A percentile compares a stretch with the other conserved stretches of the same genome.
These are phyloP conservation scores for Tenthredo mesomela DNA, from an alignment of 2,888 invertebrate species.

Conservation along the genomic window DNA sequence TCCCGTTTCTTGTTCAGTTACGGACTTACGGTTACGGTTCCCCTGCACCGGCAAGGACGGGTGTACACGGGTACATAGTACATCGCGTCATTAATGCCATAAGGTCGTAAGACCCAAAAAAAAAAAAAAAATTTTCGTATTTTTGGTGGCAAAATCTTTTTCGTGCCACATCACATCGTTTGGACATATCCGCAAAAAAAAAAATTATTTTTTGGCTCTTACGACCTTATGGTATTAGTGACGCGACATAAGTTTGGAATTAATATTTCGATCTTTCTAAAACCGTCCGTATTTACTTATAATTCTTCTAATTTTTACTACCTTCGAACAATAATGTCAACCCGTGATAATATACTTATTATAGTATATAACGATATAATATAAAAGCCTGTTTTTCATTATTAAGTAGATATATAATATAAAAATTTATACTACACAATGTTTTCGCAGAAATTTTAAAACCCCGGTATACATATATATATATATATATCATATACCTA, in stretches of 20 bases:
- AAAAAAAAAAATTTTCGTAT: no score
- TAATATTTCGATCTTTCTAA: background rate
- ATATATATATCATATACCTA: background rate
- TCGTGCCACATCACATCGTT: no score
- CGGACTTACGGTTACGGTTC: conserved; percentile 7
- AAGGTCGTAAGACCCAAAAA: no score
- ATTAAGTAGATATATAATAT: no score
- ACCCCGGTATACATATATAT: background rate
- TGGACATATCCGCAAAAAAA: no score
- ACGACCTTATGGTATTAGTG: no score
- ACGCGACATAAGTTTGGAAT: background rate
- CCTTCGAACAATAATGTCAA: background rate
- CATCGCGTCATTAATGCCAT: no score
- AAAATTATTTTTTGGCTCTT: no score
- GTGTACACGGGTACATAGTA: no score
- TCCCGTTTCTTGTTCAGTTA: background rate
- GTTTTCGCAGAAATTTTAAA: background rate
- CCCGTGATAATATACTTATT: background rate
- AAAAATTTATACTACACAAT: no score
- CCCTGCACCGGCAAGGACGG: conserved; percentile 5
- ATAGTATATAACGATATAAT: background rate
- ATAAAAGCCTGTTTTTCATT: no score
- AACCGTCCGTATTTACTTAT: background rate
- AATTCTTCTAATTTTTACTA: background rate
- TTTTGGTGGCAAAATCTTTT: no score